Conservation (phyloP, 2,888 invertebrate genomes). For the Eupeodes luniger region DNA sequence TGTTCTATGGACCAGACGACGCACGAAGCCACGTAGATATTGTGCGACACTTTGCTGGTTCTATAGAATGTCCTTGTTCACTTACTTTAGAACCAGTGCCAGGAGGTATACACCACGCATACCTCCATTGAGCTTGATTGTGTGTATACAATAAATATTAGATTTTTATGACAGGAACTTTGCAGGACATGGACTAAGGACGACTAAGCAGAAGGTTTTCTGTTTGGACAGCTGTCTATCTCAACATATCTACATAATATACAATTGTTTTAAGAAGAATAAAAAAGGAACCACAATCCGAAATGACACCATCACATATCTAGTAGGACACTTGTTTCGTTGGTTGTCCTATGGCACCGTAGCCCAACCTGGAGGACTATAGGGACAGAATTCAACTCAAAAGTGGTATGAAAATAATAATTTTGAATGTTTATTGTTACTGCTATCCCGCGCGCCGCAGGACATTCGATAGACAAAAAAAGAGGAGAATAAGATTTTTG, state of each 20-base stretch:
- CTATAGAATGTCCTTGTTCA: too few relatives aligned
- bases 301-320: constrained; percentile 16
- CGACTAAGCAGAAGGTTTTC: constrained; percentile 27
- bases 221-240: constrained; percentile 70
- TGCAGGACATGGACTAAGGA: constrained; percentile 14
- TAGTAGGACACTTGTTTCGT: background rate
- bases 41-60: too few relatives aligned
- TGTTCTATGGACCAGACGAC: background rate
- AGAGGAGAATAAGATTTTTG: constrained; percentile 33
- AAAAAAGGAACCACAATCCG: constrained; percentile 9
- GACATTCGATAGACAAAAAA: constrained; percentile 20
- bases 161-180: constrained; percentile 71
- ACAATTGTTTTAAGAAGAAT: too few relatives aligned
- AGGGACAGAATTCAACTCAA: constrained; percentile 13
- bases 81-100: too few relatives aligned
- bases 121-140: background rate
- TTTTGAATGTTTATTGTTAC: constrained; percentile 71
- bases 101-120: background rate
- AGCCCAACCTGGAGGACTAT: background rate
- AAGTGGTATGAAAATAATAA: constrained; percentile 68
- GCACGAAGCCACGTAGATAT: too few relatives aligned
- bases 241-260: background rate
- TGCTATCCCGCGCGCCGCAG: constrained; percentile 54
- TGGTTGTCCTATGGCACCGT: constrained; percentile 4
- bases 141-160: constrained; percentile 62